Evolutionary conservation across 92 coral and sea anemone species (phyloP).

Genomic region (Micromussa lordhowensis): DNA sequence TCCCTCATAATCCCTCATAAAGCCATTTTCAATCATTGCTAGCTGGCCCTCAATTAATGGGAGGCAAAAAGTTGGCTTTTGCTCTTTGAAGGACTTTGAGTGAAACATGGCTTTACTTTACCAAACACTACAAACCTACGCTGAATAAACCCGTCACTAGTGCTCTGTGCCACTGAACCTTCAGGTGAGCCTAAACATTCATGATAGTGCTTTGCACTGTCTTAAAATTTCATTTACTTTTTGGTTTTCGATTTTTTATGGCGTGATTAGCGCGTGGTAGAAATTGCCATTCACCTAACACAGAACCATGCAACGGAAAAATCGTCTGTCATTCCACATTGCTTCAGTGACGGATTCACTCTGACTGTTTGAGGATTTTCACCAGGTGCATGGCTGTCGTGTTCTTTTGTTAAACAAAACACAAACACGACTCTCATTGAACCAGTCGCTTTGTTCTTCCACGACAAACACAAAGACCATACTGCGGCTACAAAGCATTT

Average conservation of each 20-base stretch:
- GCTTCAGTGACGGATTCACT: not conserved
- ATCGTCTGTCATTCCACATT: not conserved
- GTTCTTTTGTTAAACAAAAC: conserved; percentile 28
- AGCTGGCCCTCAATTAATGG: not conserved
- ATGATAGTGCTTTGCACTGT: not conserved
- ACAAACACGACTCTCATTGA: conserved; percentile 23
- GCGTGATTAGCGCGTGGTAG: not conserved
- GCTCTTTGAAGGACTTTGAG: not conserved
- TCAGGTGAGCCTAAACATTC: not conserved
- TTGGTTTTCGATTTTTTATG: not conserved
- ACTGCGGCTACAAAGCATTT: conserved; percentile 8
- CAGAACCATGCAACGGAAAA: not conserved
- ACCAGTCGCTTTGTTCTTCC: conserved; percentile 16
- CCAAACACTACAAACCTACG: not conserved
- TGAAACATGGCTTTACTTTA: not conserved
- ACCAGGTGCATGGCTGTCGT: conserved; percentile 33
- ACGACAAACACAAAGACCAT: conserved; percentile 15
- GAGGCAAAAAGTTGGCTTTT: not conserved
- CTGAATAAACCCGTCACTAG: not conserved
- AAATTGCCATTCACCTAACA: not conserved
- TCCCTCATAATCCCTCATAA: not conserved
- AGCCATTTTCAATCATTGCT: not conserved
- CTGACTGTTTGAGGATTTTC: conserved; percentile 11
- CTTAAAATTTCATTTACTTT: not conserved
- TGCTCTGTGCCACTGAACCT: not conserved